phyloP scores from a whole-genome alignment of 1,140 invertebrate genomes.

The Drosophila eugracilis region DNA sequence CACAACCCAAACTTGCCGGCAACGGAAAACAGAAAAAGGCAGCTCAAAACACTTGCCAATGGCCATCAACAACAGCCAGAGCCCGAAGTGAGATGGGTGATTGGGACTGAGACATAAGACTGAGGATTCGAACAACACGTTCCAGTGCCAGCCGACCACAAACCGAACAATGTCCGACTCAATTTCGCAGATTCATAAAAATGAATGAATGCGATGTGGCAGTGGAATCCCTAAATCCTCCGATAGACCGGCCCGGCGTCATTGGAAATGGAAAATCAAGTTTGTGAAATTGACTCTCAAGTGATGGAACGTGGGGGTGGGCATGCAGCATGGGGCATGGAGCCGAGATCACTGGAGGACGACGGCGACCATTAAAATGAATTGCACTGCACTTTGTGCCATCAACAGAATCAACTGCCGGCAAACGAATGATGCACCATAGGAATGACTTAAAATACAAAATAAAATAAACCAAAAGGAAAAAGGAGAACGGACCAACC shows the following conservation, averaged over 20 bases:
- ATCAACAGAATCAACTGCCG: constrained; percentile 82
- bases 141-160: constrained; percentile 51
- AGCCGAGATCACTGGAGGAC: constrained; percentile 30
- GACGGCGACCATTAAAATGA: constrained; percentile 77
- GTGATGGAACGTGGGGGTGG: constrained; percentile 54
- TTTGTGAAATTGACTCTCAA: constrained; percentile 84
- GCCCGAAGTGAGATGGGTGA: constrained; percentile 27
- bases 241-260: constrained; percentile 40
- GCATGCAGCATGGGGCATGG: not conserved
- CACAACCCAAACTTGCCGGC: constrained; percentile 1
- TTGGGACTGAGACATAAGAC: constrained; percentile 43
- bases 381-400: constrained; percentile 84
- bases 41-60: constrained; percentile 46
- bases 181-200: constrained; percentile 79
- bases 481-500: constrained; percentile 27
- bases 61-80: constrained; percentile 39
- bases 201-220: constrained; percentile 67
- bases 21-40: constrained; percentile 1
- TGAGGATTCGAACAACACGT: constrained; percentile 50
- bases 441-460: constrained; percentile 79
- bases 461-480: constrained; percentile 71
- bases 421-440: constrained; percentile 76
- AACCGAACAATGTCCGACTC: constrained; percentile 78
- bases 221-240: constrained; percentile 60
- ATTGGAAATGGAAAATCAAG: constrained; percentile 82